Base-by-base conservation (phyloP, 2,113 vertebrate genomes). In the Barnardius zonarius region DNA sequence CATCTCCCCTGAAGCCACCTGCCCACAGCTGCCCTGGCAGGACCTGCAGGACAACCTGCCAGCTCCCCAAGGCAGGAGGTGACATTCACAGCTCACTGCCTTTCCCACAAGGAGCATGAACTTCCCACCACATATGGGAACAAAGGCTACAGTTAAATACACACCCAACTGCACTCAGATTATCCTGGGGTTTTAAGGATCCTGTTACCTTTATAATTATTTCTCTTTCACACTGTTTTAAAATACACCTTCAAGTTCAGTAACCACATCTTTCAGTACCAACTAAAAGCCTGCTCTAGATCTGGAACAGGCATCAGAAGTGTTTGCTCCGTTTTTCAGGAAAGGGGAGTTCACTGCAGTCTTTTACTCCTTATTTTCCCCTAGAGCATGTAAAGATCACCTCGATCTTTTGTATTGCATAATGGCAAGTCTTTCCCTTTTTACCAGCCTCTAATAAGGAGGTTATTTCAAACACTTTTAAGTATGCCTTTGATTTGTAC, bases 401-500 rank as follows among this genome's bases (percentile, higher is more conserved):
- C 51, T 52, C 17, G 0, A 3, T 16, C 49, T 39, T 88, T 37
- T 31, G 37, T 57, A 22, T 0, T 80, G 35, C 72, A 11, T 18
- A 61, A 67, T 2, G 39, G 72, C 86, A 86, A 86, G 64, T 62
- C 69, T 64, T 44, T 62, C 52, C 67, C 57, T 79, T n/a, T 73
- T 52, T 67, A 57, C 44, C 55, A 88, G 69, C 51, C 61, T 25
- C 68, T 90, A 74, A 84, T 28, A 37, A 31, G 90, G 66, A 30
- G 48, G 9, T 78, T 90, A 78, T 72, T 90, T 87, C 61, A 86
- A 81, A 82, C 61, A 41, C 92, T 93, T 96, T 88, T 12, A 93
- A 90, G 76, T 57, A 75, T 76, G 49, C 83, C 93, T 96, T 97
- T 95, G 94, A 96, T 95, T 96, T 84, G 22, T 30, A 66, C 77